Percentiles rank a stretch among this genome's conserved stretches.
phyloP scores from a whole-genome alignment of 2,113 vertebrate genomes.

The Acrocephalus kingi region DNA sequence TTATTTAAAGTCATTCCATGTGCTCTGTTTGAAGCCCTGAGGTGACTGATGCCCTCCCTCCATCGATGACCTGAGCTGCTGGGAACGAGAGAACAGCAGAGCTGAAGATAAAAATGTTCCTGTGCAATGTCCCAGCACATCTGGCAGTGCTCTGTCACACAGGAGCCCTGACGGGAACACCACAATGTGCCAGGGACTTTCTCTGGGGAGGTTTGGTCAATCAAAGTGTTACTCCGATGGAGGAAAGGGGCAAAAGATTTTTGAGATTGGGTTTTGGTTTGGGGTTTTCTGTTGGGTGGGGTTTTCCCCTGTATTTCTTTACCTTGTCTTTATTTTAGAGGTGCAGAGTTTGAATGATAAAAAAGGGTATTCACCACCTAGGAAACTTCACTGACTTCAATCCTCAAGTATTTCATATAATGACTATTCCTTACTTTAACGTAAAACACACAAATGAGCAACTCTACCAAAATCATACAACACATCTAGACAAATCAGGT shows the following conservation, averaged over 20 bases:
- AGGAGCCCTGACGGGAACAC: not conserved
- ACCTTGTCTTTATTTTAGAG: not conserved
- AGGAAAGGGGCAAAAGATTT: not conserved
- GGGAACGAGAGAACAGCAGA: not conserved
- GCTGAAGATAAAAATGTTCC: not conserved
- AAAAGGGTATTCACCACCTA: not conserved
- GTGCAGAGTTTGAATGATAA: not conserved
- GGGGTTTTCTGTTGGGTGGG: not conserved
- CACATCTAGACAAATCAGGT: not conserved
- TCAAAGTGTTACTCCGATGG: not conserved
- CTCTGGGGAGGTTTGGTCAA: not conserved
- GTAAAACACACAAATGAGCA: not conserved
- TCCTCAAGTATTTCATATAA: not conserved
- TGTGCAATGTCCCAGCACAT: not conserved
- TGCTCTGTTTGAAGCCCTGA: not conserved
- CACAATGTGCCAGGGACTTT: fast-evolving
- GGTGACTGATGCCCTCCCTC: not conserved
- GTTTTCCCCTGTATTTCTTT: not conserved
- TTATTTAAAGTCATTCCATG: not conserved
- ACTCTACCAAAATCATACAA: not conserved
- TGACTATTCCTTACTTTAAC: not conserved
- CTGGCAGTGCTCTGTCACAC: not conserved
- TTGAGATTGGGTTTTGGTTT: not conserved
- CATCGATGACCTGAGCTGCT: not conserved
- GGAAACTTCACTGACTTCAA: not conserved